Evolutionary conservation across 30 jellyfish, hydroid and myxozoan species (phyloP).

Genomic region (Cassiopea andromeda): DNA sequence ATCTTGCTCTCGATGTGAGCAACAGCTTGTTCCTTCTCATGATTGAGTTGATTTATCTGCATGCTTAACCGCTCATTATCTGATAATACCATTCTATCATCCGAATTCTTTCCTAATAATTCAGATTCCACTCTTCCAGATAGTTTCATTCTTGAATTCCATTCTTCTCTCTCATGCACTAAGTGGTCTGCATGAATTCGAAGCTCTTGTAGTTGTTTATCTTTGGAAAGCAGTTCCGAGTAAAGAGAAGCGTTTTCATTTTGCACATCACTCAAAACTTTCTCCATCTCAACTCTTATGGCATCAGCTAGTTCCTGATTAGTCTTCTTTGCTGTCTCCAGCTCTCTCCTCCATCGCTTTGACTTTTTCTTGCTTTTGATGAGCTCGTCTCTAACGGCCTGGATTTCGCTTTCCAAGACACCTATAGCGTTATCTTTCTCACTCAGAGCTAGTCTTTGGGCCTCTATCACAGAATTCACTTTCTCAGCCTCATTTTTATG

Average conservation of each 20-base stretch:
- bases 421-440: slow-evolving; percentile 11
- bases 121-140: slow-evolving; percentile 25
- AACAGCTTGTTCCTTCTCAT: slow-evolving; percentile 52
- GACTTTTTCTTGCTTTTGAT: slow-evolving; percentile 6
- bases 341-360: slow-evolving; percentile 25
- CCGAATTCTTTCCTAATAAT: slow-evolving; percentile 7
- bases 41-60: slow-evolving; percentile 53
- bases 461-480: slow-evolving; percentile 7
- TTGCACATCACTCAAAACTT: slow-evolving; percentile 45
- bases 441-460: neutral
- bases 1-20: slow-evolving; percentile 11
- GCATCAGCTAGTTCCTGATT: slow-evolving; percentile 38
- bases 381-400: slow-evolving; percentile 8
- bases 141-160: slow-evolving; percentile 34
- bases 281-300: slow-evolving; percentile 48
- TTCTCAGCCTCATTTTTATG: slow-evolving; percentile 37
- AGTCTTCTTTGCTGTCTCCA: slow-evolving; percentile 30
- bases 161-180: slow-evolving; percentile 60
- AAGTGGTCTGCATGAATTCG: slow-evolving; percentile 63
- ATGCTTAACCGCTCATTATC: slow-evolving; percentile 43
- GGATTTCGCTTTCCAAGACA: neutral
- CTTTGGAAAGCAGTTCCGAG: slow-evolving; percentile 54
- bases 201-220: slow-evolving; percentile 54
- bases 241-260: slow-evolving; percentile 40
- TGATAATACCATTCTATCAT: neutral